Evolutionary conservation across 2,113 vertebrate genomes (phyloP), one percentile per base, ranked within the genome.

Genomic region (Triplophysa dalaica): DNA sequence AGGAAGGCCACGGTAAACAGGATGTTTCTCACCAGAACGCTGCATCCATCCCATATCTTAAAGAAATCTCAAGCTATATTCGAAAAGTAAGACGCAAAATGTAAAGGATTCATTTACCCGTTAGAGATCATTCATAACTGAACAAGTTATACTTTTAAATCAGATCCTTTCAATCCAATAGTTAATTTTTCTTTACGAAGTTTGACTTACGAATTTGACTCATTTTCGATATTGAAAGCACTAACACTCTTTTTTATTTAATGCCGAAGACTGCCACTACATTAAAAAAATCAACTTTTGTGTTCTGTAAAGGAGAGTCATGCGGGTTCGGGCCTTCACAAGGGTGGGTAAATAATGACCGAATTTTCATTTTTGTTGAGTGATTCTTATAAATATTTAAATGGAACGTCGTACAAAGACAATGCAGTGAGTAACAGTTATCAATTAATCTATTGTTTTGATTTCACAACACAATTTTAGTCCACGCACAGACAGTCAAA

Each of bases 1-100:
- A 91, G 91, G 91, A 93, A 90, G 88, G 86, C 88, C 86, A 89
- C 88, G 86, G 91, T 93, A 92, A 93, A 93, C 92, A 93, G 92
- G 92, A 93, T 91, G 89, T 89, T 79, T 85, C 90, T 88, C 89
- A 86, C 86, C 88, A 90, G 90, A 88, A 91, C 92, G 91, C 91
- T 91, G 91, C 88, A 92, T 93, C 92, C 88, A 92, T 93, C 92
- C 92, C 92, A 91, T 90, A 91, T 92, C 91, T 87, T 82, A 88
- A 83, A 86, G 73, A 85, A 73, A 73, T 73, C 70, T 43, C 54
- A 60, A 73, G 54, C 64, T 68, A 80, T 86, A 85, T 87, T 87
- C 86, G 60, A 72, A 85, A 89, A 79, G 56, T 22, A 14, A 66
- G 29, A 26, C 50, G 38, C 8, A 0, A 8, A 38, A 52, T 70